Conservation (phyloP, 2,888 invertebrate genomes). For the Therioaphis trifolii region DNA sequence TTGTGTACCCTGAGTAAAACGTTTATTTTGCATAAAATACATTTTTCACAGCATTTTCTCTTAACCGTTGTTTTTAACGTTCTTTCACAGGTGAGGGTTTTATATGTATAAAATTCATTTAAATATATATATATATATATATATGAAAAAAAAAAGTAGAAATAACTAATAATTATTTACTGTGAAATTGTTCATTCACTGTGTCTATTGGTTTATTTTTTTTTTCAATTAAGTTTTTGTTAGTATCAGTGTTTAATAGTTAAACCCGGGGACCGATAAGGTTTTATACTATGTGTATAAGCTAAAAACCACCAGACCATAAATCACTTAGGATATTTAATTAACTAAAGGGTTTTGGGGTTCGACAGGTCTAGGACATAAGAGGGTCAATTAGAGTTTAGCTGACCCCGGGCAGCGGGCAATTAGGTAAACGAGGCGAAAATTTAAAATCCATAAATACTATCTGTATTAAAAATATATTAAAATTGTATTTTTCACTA, state of each 20-base stretch:
- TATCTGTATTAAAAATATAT: neutral
- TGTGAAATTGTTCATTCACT: neutral
- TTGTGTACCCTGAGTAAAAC: neutral
- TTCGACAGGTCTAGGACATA: conserved; percentile 58
- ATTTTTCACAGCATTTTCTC: conserved; percentile 27
- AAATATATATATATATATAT: too few relatives aligned
- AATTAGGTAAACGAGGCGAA: conserved; percentile 52
- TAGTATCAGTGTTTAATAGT: neutral
- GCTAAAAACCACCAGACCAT: conserved; percentile 36
- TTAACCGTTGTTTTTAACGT: neutral
- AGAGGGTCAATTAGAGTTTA: conserved; percentile 51
- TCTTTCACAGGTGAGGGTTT: too few relatives aligned
- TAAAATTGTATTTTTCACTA: neutral
- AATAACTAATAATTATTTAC: neutral
- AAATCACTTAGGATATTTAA: conserved; percentile 60
- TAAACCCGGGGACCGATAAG: neutral
- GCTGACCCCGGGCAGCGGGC: conserved; percentile 34
- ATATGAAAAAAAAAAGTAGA: neutral
- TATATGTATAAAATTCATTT: neutral
- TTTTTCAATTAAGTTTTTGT: conserved; percentile 15
- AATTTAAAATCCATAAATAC: conserved; percentile 36
- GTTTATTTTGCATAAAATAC: conserved; percentile 4
- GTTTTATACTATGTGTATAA: neutral
- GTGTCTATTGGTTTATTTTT: neutral
- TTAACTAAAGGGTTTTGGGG: conserved; percentile 60